Conservation (phyloP, 2,888 invertebrate species). For the Cerastoderma edule region DNA sequence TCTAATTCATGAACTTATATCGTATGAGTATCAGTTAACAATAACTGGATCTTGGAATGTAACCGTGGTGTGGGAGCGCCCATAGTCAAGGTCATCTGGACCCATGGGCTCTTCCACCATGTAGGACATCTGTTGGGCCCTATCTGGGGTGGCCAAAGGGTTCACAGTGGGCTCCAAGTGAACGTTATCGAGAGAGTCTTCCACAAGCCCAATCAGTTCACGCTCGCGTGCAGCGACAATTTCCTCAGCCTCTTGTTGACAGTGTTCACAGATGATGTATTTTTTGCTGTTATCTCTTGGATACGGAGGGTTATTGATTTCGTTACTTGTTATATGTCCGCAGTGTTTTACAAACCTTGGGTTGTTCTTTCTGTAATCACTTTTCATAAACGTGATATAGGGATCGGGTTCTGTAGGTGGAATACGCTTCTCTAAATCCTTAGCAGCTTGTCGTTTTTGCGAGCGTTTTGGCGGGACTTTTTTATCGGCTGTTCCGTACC, state of each 20-base stretch:
- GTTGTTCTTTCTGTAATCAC: conserved; percentile 60
- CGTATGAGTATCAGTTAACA: conserved; percentile 42
- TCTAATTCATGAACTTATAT: background rate
- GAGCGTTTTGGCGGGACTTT: conserved; percentile 70
- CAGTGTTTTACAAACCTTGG: conserved; percentile 30
- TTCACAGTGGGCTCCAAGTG: conserved; percentile 66
- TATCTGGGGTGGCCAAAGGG: conserved; percentile 52
- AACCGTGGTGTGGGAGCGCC: conserved; percentile 49
- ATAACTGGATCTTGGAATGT: conserved; percentile 65
- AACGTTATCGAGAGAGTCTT: conserved; percentile 27
- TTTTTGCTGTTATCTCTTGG: conserved; percentile 47
- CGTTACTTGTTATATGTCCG: conserved; percentile 46
- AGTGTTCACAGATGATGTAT: conserved; percentile 48
- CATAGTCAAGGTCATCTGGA: conserved; percentile 50
- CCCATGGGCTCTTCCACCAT: conserved; percentile 51
- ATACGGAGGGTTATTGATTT: conserved; percentile 33
- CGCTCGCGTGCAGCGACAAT: conserved; percentile 38
- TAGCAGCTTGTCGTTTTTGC: conserved; percentile 64
- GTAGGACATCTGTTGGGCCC: conserved; percentile 50
- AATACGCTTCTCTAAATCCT: conserved; percentile 54
- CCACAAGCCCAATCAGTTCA: conserved; percentile 41
- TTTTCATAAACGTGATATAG: conserved; percentile 51
- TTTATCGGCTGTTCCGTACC: conserved; percentile 72
- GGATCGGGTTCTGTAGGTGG: conserved; percentile 46
- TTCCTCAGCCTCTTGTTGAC: conserved; percentile 46